phyloP scores from a whole-genome alignment of 1,140 invertebrate species.

The Drosophila obscura region DNA sequence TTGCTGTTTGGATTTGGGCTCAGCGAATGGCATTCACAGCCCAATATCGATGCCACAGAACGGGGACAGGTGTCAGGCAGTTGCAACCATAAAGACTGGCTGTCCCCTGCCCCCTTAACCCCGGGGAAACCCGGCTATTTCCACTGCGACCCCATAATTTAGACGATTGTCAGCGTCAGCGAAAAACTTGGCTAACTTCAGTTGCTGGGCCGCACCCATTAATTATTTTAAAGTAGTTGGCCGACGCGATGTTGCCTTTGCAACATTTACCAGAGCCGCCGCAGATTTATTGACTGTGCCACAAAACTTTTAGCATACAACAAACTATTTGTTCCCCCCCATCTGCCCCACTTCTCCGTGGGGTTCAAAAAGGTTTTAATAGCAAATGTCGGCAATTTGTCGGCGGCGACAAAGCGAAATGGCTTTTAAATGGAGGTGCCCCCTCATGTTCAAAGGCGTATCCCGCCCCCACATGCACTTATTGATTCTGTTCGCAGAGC shows the following conservation, averaged over 20 bases:
- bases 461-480: constrained; percentile 58
- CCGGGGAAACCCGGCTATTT: constrained; percentile 13
- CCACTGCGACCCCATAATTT: constrained; percentile 69
- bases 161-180: constrained; percentile 61
- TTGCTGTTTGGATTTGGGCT: constrained; percentile 53
- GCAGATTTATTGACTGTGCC: constrained; percentile 72
- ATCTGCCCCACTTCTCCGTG: neutral
- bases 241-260: constrained; percentile 64
- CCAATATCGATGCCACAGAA: constrained; percentile 6
- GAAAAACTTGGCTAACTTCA: constrained; percentile 53
- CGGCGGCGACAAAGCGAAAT: constrained; percentile 74
- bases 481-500: constrained; percentile 58
- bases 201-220: constrained; percentile 73
- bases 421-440: constrained; percentile 64
- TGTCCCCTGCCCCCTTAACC: too few species aligned
- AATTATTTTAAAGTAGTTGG: constrained; percentile 81
- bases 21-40: constrained; percentile 39
- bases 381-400: constrained; percentile 56
- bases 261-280: constrained; percentile 47
- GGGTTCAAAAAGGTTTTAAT: constrained; percentile 49
- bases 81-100: neutral
- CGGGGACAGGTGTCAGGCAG: constrained; percentile 27
- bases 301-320: constrained; percentile 51
- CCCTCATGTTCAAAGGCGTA: constrained; percentile 59
- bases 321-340: neutral